Evolutionary conservation across 2,113 vertebrate genomes (phyloP).

Genomic region (Todiramphus chloris): DNA sequence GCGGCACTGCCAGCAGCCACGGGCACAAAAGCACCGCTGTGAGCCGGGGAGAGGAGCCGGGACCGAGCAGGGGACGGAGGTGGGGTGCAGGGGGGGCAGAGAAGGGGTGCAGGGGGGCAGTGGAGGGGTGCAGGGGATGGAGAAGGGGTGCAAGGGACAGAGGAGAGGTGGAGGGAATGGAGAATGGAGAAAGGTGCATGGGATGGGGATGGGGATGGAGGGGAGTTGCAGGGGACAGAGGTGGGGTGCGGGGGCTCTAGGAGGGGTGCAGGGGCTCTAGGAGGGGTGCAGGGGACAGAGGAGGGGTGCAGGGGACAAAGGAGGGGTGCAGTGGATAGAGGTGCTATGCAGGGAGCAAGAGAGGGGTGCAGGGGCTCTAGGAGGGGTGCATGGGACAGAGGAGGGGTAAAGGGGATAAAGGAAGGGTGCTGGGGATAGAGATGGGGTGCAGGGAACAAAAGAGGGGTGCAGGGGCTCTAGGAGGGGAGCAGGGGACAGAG

Average conservation of each 20-base stretch:
- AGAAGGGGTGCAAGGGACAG: background rate
- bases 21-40: background rate
- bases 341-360: background rate
- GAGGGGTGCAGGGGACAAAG: background rate
- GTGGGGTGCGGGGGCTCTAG: background rate
- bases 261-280: background rate
- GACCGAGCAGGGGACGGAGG: background rate
- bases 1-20: background rate
- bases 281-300: background rate
- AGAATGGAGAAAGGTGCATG: background rate
- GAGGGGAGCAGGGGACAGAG: background rate
- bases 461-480: background rate
- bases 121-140: no score
- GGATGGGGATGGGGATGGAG: no score
- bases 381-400: background rate
- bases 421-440: background rate
- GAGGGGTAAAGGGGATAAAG: no score
- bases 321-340: rapidly evolving
- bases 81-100: background rate
- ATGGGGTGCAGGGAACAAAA: background rate
- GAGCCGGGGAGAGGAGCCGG: background rate
- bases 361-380: background rate
- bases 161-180: background rate
- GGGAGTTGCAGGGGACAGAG: background rate
- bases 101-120: background rate